Evolutionary conservation across 2,113 vertebrate species (phyloP), one percentile per base, ranked within the genome.

Genomic region (Bothrops jararaca): DNA sequence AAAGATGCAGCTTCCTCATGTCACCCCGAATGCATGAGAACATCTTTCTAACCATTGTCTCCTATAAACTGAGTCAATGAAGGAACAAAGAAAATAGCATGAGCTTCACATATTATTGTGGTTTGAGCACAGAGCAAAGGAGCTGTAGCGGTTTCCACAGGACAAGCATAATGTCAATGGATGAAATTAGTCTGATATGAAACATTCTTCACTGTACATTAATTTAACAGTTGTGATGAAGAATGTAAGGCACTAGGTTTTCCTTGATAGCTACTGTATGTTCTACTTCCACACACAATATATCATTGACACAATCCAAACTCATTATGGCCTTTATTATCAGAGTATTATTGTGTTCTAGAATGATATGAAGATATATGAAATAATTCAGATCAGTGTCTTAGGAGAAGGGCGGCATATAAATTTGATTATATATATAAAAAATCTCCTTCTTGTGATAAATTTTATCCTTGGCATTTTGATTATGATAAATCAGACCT

Each of bases 181-280:
- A 42, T 6, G 24, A 54, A 20, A 58, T 69, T 7, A 60, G 85
- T 34, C 29, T 87, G 58, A 57, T 18, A 57, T 53, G 24, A 56
- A 85, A 57, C 92, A 96, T 92, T 88, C 94, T 80, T 80, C 95
- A 89, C 94, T 96, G 90, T 1, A 0, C 92, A 92, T 94, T 93
- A 96, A 86, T 95, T 92, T 93, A 95, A 91, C 90, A 96, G 7
- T 24, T 86, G 56, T 60, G 48, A 60, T 6, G 29, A 11, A 57
- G 53, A 34, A 10, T 39, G 56, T 5, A 24, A 57, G 1, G 10
- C 48, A 11, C 8, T 48, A 24, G 42, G 34, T 48, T 34, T 74
- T 69, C 13, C 64, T 69, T 34, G 64, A 18, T 69, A 34, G 13
- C 29, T 34, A 60, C 24, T 60, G 1, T 60, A 15, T 34, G 4